Evolutionary conservation across 2,797 vertebrate genomes (phyloP), one percentile per base, ranked within the genome.

Genomic region (Eremophila alpestris): DNA sequence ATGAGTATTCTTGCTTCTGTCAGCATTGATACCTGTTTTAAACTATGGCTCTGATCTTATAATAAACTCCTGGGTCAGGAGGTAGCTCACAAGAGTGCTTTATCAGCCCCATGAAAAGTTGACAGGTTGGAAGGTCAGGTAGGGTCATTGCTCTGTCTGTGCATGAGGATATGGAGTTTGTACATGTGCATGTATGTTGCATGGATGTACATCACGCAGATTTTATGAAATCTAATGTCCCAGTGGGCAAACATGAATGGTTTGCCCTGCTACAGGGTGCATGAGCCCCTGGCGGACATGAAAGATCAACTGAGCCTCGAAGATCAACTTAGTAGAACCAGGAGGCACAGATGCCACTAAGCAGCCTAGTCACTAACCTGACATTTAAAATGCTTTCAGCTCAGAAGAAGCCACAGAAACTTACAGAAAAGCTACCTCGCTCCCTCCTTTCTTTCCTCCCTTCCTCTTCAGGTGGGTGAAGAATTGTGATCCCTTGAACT

Each of bases 171-270:
- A 5, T 46, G 41, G 17, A 38, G 26, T 41, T 83, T 78, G 41
- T 54, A n/a, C 21, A 21, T 0, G 0, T 38, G 21, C 26, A 49
- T 0, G 0, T 46, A 59, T 6, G 24, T 49, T 68, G 27, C 38
- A 38, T 7, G 1, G 27, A 38, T 19, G 9, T 67, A 1, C 23
- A 43, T 41, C 27, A 64, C 2, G 1, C 20, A 46, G 34, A 43
- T 92, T 71, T 94, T 48, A 68, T 83, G 71, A 75, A 56, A 64
- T 83, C 58, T 64, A 29, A 55, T 48, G 30, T 83, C 34, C 58
- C 46, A 74, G 21, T 46, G 22, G 36, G 29, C 19, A 87, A 52
- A 83, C 24, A 17, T 36, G 22, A 36, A 11, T 70, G 14, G 16
- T 64, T 87, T 87, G 19, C 34, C 32, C 16, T 71, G 11, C 62